Evolutionary conservation across 2,888 invertebrate species (phyloP).

Genomic region (Erebia epiphron): DNA sequence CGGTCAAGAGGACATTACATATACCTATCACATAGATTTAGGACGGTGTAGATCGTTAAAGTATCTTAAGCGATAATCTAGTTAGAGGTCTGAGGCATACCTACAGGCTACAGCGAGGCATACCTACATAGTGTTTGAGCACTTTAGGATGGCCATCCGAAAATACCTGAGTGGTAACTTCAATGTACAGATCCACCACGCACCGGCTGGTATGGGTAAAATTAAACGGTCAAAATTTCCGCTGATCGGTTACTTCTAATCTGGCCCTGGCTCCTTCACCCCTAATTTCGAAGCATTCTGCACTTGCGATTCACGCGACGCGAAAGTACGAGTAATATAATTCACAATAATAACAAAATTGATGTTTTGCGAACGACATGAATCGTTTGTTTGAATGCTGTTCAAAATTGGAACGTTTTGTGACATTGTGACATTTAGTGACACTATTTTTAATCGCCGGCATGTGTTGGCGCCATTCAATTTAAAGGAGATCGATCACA

Average conservation of each 20-base stretch:
- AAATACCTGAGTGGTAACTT: neutral
- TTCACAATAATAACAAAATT: conserved; percentile 49
- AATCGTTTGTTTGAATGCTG: conserved; percentile 64
- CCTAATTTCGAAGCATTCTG: conserved; percentile 65
- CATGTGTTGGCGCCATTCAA: conserved; percentile 18
- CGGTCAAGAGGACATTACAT: no score
- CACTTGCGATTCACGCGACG: conserved; percentile 31
- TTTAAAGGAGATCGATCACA: conserved; percentile 1
- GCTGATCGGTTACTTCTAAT: neutral
- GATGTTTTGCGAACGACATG: conserved; percentile 62
- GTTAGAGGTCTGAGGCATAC: no score
- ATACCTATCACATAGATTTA: no score
- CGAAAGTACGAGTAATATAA: conserved; percentile 33
- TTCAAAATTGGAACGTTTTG: conserved; percentile 69
- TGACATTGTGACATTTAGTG: conserved; percentile 56
- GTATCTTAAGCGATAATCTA: no score
- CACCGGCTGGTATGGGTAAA: neutral
- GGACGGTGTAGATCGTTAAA: no score
- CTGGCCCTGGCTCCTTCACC: conserved; percentile 43
- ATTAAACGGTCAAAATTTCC: neutral
- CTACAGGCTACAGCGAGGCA: no score
- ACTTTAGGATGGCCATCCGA: neutral
- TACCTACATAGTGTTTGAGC: no score
- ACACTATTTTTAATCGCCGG: conserved; percentile 62
- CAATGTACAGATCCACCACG: neutral